phyloP scores from a whole-genome alignment of 2,797 vertebrate species.

The Pachyuromys duprasi region DNA sequence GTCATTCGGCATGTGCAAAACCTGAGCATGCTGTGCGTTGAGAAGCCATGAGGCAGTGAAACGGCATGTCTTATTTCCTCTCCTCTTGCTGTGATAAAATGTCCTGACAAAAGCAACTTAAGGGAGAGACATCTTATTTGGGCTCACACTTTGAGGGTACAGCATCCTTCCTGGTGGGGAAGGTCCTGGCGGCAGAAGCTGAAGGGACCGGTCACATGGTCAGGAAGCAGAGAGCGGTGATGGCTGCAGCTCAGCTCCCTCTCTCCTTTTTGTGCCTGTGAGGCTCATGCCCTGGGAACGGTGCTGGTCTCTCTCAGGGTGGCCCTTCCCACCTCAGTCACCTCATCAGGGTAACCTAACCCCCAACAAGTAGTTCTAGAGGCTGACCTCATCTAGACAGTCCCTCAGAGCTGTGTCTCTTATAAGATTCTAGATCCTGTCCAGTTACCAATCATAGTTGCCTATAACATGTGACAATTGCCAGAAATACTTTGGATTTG shows the following conservation, averaged over 20 bases:
- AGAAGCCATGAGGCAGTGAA: background rate
- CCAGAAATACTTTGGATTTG: background rate
- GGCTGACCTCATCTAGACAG: background rate
- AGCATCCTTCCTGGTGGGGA: background rate
- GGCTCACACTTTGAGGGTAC: background rate
- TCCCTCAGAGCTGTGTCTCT: background rate
- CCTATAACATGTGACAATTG: background rate
- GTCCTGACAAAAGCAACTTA: background rate
- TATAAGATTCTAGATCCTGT: background rate
- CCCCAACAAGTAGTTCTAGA: background rate
- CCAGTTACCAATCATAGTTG: background rate
- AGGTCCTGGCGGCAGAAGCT: background rate
- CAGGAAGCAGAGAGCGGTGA: background rate
- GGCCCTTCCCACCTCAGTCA: background rate
- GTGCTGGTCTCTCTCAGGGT: background rate
- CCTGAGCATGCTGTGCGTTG: background rate
- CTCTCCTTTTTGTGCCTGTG: background rate
- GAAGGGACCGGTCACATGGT: background rate
- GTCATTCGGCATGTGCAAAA: background rate
- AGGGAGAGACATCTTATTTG: no score
- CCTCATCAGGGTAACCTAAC: background rate
- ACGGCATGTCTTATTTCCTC: background rate
- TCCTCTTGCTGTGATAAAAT: background rate
- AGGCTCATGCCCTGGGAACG: background rate
- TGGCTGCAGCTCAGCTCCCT: fast-evolving